Percentiles rank a stretch among this genome's conserved stretches.
phyloP scores from a whole-genome alignment of 2,888 invertebrate genomes.

The Andrena fulva region DNA sequence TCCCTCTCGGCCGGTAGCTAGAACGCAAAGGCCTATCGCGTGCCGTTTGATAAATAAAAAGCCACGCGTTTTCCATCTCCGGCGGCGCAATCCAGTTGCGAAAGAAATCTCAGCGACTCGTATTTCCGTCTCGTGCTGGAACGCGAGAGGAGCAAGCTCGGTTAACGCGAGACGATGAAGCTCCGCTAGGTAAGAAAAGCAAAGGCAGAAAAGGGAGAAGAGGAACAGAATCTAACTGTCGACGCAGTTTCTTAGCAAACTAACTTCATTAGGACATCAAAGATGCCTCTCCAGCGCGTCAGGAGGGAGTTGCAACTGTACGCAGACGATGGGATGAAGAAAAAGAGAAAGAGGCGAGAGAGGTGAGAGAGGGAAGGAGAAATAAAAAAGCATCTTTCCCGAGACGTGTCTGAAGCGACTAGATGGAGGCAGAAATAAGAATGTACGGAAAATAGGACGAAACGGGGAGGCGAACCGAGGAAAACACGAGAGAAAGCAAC shows the following conservation, averaged over 20 bases:
- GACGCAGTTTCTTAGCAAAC: conserved; percentile 70
- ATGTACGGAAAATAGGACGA: conserved; percentile 9
- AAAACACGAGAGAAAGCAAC: not conserved
- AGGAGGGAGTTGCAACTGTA: not conserved
- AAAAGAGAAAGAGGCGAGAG: not conserved
- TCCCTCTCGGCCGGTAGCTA: not conserved
- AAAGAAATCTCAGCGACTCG: not conserved
- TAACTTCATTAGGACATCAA: conserved; percentile 75
- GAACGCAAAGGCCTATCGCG: not conserved
- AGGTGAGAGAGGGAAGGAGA: not conserved
- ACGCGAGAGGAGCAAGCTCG: not conserved
- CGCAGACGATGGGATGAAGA: not conserved
- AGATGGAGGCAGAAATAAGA: conserved; percentile 7
- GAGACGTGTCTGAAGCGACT: not conserved
- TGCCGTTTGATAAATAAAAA: conserved; percentile 32
- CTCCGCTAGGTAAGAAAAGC: not conserved
- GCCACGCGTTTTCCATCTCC: not conserved
- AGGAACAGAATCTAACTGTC: conserved; percentile 31
- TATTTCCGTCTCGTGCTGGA: not conserved
- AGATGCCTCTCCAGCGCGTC: conserved; percentile 56
- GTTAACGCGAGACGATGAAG: conserved; percentile 8
- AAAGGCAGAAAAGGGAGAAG: not conserved
- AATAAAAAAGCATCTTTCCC: not conserved
- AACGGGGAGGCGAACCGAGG: not conserved
- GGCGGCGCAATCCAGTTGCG: not conserved